Percentiles rank a stretch among this genome's conserved stretches.
Evolutionary conservation across 2,113 vertebrate species (phyloP).

Genomic region (Sialia sialis): DNA sequence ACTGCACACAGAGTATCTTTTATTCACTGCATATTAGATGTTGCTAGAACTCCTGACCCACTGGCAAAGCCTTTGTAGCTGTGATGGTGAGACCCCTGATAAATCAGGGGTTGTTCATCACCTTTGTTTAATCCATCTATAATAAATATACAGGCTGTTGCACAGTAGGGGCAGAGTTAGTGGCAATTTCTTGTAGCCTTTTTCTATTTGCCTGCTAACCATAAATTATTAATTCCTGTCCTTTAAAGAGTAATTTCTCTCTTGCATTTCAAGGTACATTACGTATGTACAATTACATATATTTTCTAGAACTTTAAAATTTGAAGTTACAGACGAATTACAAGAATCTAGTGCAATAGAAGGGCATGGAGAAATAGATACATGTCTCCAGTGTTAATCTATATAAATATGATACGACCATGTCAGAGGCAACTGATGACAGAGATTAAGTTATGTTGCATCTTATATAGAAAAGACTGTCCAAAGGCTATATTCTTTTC

Average conservation of each 20-base stretch:
- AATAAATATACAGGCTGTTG: neutral
- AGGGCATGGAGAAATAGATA: neutral
- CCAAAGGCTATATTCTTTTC: neutral
- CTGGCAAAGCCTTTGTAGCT: neutral
- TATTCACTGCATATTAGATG: neutral
- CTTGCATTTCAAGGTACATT: neutral
- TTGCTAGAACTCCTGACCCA: neutral
- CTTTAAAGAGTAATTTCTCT: neutral
- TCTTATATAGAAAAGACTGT: neutral
- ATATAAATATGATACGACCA: neutral
- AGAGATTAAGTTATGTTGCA: neutral
- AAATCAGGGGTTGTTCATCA: neutral
- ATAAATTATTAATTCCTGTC: conserved; percentile 15
- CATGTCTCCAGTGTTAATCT: neutral
- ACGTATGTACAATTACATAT: neutral
- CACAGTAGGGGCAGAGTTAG: neutral
- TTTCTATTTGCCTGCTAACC: neutral
- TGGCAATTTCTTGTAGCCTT: neutral
- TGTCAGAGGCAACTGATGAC: neutral
- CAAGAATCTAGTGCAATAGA: neutral
- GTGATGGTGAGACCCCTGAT: neutral
- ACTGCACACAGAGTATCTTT: neutral
- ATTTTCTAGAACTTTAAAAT: neutral
- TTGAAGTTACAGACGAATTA: neutral
- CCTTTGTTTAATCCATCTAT: neutral